Evolutionary conservation across 2,888 invertebrate species (phyloP).

Genomic region (Hypercompe scribonia): DNA sequence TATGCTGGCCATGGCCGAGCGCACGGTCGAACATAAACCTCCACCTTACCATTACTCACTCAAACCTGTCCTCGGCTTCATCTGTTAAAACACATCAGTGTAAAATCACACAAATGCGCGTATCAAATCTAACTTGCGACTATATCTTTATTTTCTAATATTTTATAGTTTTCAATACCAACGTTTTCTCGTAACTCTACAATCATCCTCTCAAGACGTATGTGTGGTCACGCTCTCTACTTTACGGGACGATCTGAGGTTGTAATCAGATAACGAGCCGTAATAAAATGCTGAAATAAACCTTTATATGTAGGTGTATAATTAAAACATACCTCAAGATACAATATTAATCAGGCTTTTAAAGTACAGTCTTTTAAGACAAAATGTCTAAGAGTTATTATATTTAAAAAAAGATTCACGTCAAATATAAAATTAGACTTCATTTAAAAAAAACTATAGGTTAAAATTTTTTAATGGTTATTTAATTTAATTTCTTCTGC

Average conservation of each 20-base stretch:
- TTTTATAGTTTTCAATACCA: constrained; percentile 49
- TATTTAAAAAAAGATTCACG: neutral
- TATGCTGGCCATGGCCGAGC: constrained; percentile 51
- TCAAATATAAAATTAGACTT: neutral
- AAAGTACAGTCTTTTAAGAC: neutral
- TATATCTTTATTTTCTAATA: constrained; percentile 49
- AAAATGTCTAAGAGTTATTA: neutral
- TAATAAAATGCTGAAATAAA: constrained; percentile 14
- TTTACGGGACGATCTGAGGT: constrained; percentile 5
- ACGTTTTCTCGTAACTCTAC: constrained; percentile 38
- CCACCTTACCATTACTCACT: constrained; percentile 72
- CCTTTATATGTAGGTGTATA: constrained; percentile 10
- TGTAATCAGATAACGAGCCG: constrained; percentile 23
- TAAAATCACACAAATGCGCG: constrained; percentile 33
- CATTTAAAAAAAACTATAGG: no score
- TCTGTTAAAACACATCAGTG: constrained; percentile 44
- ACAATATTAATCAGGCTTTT: constrained; percentile 8
- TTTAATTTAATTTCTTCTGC: neutral
- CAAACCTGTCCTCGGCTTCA: constrained; percentile 62
- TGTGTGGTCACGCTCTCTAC: constrained; percentile 41
- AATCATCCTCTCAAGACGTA: constrained; percentile 39
- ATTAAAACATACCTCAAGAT: constrained; percentile 9
- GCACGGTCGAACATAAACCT: constrained; percentile 76
- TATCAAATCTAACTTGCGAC: constrained; percentile 35
- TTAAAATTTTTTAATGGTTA: neutral